Evolutionary conservation across 2,113 vertebrate genomes (phyloP).

Genomic region (Eptesicus fuscus): DNA sequence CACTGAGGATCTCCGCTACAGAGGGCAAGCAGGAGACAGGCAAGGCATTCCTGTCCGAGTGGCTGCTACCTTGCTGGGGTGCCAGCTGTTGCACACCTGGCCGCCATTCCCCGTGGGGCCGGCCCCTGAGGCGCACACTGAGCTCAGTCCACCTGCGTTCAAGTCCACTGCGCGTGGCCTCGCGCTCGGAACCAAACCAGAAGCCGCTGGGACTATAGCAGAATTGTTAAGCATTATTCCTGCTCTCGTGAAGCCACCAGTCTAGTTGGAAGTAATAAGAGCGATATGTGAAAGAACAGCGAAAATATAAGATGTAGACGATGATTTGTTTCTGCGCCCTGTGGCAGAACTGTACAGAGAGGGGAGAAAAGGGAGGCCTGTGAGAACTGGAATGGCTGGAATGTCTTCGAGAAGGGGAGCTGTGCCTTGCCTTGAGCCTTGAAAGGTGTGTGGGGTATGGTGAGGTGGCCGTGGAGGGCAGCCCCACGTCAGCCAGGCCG

Average conservation of each 20-base stretch:
- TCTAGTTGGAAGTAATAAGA: not conserved
- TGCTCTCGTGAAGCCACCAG: not conserved
- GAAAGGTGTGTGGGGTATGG: not conserved
- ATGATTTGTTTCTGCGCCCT: not conserved
- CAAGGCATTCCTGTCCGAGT: rapidly evolving
- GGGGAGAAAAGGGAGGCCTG: not conserved
- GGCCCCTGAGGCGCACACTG: not conserved
- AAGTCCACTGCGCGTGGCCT: too few species aligned
- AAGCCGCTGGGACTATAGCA: not conserved
- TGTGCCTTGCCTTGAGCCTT: not conserved
- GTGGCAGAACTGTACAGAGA: not conserved
- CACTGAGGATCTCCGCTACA: not conserved
- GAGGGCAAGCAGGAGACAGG: not conserved
- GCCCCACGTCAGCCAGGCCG: not conserved
- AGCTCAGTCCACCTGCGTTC: not conserved
- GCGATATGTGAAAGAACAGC: not conserved
- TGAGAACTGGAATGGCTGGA: not conserved
- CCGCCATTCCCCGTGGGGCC: not conserved
- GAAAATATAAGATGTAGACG: not conserved
- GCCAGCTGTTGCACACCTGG: not conserved
- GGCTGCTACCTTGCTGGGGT: not conserved
- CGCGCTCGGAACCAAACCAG: not conserved
- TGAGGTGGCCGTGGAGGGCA: not conserved
- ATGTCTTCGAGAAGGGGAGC: not conserved
- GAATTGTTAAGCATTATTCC: not conserved